Conservation (phyloP, 1,140 invertebrate species). For the Ceratina japonica region DNA sequence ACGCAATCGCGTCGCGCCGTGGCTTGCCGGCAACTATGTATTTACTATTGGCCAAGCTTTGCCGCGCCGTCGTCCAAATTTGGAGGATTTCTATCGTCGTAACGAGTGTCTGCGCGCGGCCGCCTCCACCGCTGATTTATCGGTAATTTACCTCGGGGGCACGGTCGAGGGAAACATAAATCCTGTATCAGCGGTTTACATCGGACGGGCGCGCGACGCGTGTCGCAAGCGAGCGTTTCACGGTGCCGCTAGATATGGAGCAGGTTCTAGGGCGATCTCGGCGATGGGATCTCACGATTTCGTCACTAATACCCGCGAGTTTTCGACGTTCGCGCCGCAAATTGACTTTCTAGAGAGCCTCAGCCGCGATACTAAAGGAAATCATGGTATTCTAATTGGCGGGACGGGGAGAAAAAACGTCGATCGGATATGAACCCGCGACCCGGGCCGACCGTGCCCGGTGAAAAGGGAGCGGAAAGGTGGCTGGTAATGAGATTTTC, state of each 20-base stretch:
- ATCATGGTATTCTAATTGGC: constrained; percentile 54
- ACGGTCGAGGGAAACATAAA: constrained; percentile 54
- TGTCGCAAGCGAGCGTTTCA: constrained; percentile 51
- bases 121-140: constrained; percentile 56
- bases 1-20: neutral
- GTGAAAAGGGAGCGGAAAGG: constrained; percentile 3
- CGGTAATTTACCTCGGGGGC: constrained; percentile 50
- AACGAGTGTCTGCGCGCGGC: constrained; percentile 28
- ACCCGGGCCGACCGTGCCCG: constrained; percentile 36
- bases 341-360: constrained; percentile 58
- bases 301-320: constrained; percentile 51
- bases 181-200: constrained; percentile 61
- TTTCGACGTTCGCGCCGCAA: constrained; percentile 42
- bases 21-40: neutral
- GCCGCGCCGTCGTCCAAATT: constrained; percentile 53
- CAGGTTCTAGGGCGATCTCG: constrained; percentile 51
- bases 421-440: constrained; percentile 45
- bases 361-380: constrained; percentile 47
- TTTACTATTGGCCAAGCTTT: constrained; percentile 17
- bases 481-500: constrained; percentile 69
- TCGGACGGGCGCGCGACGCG: constrained; percentile 59
- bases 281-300: constrained; percentile 42
- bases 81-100: constrained; percentile 51
- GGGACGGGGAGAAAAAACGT: constrained; percentile 28
- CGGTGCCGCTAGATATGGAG: constrained; percentile 44